Conservation (phyloP, 2,797 vertebrate genomes). For the Aeoliscus strigatus region DNA sequence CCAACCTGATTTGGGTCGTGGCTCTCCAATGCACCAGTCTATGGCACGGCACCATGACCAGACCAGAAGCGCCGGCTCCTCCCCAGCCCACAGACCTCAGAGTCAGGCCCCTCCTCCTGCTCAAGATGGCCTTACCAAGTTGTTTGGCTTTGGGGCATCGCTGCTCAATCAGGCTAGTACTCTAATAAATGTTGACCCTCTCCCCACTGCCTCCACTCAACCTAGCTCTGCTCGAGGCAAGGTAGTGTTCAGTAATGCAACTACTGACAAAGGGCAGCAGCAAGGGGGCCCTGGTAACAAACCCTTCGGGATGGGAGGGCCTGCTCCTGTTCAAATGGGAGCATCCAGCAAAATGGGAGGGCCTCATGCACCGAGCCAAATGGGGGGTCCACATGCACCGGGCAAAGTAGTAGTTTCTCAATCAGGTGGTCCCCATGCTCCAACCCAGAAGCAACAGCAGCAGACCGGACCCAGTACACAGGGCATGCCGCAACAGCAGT, state of each 20-base stretch:
- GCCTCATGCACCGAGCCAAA: constrained; percentile 28
- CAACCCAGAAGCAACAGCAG: constrained; percentile 56
- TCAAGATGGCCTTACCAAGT: constrained; percentile 87
- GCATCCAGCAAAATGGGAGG: constrained; percentile 26
- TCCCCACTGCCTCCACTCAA: constrained; percentile 77
- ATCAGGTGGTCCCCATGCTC: constrained; percentile 23
- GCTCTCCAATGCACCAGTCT: constrained; percentile 76
- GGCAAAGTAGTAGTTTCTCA: constrained; percentile 11
- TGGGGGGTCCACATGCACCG: constrained; percentile 10
- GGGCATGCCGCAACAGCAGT: constrained; percentile 35
- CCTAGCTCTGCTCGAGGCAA: constrained; percentile 82
- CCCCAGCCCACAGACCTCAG: constrained; percentile 71
- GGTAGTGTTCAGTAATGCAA: constrained; percentile 90
- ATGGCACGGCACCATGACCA: constrained; percentile 74
- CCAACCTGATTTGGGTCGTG: constrained; percentile 81
- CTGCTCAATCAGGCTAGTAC: constrained; percentile 97
- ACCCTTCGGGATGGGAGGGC: constrained; percentile 57
- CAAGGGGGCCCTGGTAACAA: constrained; percentile 64
- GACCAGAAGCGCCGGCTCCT: constrained; percentile 81
- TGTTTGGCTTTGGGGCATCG: constrained; percentile 95
- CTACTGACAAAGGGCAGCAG: constrained; percentile 71
- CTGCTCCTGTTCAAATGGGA: constrained; percentile 45
- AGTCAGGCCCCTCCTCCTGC: constrained; percentile 84
- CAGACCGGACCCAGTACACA: constrained; percentile 44
- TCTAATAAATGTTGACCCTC: constrained; percentile 86